These are phyloP conservation scores for Drosophila neocordata DNA, from an alignment of 1,140 invertebrate genomes.

Conservation along the genomic window DNA sequence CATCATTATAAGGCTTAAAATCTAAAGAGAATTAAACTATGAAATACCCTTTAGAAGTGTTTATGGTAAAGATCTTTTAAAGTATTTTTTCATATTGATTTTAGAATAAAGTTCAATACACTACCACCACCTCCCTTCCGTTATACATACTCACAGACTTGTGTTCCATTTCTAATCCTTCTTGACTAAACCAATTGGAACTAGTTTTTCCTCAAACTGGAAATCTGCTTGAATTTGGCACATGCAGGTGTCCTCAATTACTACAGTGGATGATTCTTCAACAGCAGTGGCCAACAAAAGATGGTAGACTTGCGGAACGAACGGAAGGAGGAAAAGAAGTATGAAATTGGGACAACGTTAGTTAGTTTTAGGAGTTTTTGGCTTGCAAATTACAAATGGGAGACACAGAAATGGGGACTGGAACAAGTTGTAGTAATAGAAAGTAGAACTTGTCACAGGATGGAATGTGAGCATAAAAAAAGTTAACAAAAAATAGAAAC, in stretches of 20 bases:
- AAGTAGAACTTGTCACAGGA: conserved; percentile 69
- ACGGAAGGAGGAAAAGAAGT: neutral
- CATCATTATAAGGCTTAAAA: neutral
- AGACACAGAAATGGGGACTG: conserved; percentile 18
- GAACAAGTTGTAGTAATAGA: conserved; percentile 64
- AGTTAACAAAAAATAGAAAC: neutral
- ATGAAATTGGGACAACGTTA: conserved; percentile 69
- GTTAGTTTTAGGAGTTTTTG: conserved; percentile 43
- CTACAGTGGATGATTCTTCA: conserved; percentile 33
- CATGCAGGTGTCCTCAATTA: conserved; percentile 81
- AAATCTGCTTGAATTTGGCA: conserved; percentile 63
- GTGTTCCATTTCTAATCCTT: conserved; percentile 18
- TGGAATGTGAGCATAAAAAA: conserved; percentile 28
- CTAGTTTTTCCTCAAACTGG: conserved; percentile 58
- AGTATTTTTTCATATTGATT: neutral
- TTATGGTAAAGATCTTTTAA: neutral
- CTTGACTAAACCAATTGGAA: conserved; percentile 32
- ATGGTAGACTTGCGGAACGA: too few relatives aligned
- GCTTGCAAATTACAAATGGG: conserved; percentile 69
- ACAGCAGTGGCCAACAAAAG: neutral
- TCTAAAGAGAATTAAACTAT: too few relatives aligned
- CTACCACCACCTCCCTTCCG: neutral
- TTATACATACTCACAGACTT: neutral
- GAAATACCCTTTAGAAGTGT: neutral
- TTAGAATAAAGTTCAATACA: conserved; percentile 19